Evolutionary conservation across 2,113 vertebrate genomes (phyloP).

Genomic region (Nyctibius bracteatus): DNA sequence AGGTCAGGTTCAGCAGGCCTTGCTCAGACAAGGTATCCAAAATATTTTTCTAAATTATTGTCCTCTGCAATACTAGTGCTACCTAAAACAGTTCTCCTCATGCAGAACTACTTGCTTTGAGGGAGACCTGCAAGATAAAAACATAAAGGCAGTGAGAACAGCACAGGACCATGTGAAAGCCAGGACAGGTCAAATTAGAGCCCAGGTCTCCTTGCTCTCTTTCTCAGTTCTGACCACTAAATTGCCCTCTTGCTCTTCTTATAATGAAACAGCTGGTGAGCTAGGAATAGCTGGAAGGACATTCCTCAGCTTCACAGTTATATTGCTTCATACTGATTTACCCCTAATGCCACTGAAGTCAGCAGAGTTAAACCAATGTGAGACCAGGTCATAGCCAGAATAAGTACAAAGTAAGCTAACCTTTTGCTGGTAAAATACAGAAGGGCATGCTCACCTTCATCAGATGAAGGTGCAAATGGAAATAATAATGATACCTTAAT

Average conservation of each 20-base stretch:
- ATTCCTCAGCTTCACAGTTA: neutral
- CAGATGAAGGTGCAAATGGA: neutral
- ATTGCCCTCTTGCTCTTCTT: neutral
- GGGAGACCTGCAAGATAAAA: neutral
- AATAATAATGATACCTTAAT: neutral
- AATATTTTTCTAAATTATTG: neutral
- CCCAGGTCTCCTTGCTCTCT: neutral
- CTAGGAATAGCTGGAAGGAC: neutral
- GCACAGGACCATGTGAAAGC: neutral
- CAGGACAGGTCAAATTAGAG: neutral
- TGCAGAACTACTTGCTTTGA: neutral
- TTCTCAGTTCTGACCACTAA: neutral
- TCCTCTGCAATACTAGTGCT: neutral
- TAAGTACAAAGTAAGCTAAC: neutral
- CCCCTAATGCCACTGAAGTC: neutral
- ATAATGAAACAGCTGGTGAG: neutral
- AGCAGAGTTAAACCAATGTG: neutral
- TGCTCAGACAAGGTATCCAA: neutral
- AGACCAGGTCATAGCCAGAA: neutral
- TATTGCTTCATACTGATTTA: neutral
- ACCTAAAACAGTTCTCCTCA: neutral
- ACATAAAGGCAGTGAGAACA: neutral
- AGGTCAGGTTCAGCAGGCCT: neutral
- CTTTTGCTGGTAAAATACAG: neutral
- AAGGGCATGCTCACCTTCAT: neutral